Base-by-base conservation (phyloP, 1,140 invertebrate species). In the Psix sp. region DNA sequence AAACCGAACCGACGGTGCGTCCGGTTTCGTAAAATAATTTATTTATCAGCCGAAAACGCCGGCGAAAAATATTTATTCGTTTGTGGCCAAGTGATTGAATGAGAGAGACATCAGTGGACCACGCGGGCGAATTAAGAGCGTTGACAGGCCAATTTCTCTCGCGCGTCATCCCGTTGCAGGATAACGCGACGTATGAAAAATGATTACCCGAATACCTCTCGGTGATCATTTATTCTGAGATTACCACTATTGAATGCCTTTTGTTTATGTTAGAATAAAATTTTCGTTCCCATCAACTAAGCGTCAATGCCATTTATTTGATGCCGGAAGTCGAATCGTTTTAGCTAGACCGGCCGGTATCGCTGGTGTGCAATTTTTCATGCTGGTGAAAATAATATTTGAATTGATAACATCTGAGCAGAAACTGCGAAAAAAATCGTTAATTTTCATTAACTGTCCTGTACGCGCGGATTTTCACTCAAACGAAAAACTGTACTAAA, bases 131-230 rank as follows among this genome's bases (percentile, higher is more conserved):
- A 54, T 45, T 62, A 49, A 38, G 67, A 38, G 40, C 49, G 63
- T 59, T 76, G 77, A 73, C 76, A 71, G 71, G 45, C 66, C 79
- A 77, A 78, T 81, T 78, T 78, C 75, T 77, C 70, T 60, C 18
- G 39, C 24, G 51, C 21, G 60, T 75, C 65, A 66, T 57, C 60
- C 62, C 60, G 29, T 33, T 46, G 51, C 45, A 70, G 71, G 39
- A 54, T 63, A 62, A 13, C 42, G 21, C 36, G 26, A 29, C 24
- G 20, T 43, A 40, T 65, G n/a, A n/a, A n/a, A n/a, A n/a, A n/a
- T n/a, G n/a, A n/a, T n/a, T n/a, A n/a, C n/a, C n/a, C n/a, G n/a
- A n/a, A n/a, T n/a, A n/a, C n/a, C n/a, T n/a, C n/a, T n/a, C n/a
- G n/a, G n/a, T n/a, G n/a, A n/a, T n/a, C n/a, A n/a, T n/a, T n/a